Base-by-base conservation (phyloP, 1,140 invertebrate species). In the Drosophila tsacasi region DNA sequence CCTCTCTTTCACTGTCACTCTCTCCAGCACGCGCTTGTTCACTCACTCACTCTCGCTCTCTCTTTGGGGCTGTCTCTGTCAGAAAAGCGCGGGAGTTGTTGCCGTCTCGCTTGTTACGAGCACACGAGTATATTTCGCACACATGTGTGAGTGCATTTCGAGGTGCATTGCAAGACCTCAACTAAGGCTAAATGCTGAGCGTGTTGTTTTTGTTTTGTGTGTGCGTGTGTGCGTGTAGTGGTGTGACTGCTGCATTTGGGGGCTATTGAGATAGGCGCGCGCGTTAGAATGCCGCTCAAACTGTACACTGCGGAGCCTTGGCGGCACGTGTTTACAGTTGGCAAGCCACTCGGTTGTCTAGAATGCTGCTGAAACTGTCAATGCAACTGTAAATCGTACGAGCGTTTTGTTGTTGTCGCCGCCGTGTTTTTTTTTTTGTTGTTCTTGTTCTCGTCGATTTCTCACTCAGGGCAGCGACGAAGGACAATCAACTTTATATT, bases 151-250 rank as follows among this genome's bases (percentile, higher is more conserved):
- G 76, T 90, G 62, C 57, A 78, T 86, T 85, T 90, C 86, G 86
- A 90, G 85, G 85, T 91, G 86, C 85, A 91, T 82, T 84, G 86
- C 86, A 82, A 89, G 85, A 89, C 85, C 85, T 89, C 85, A 85
- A 90, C 86, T 90, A 90, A 89, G 85, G 85, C 85, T 90, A 90
- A 84, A 90, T 60, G 55, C 47, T 57, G 37, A 73, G 32, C 54
- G 54, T 76, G 40, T 65, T 72, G 46, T 62, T 74, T 40, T 62
- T 76, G n/a, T 74, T 44, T 68, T 67, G 58, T 54, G 71, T 68
- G 30, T 10, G 17, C 49, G 58, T 54, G 71, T 68, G 30, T 10
- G 17, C 49, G 47, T 58, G 60, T 50, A 62, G 57, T 64, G 63
- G 68, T 80, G 61, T 44, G 76, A 64, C 82, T 85, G 83, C 82